Evolutionary conservation across 2,888 invertebrate species (phyloP), one percentile per base, ranked within the genome.

Genomic region (Belgica antarctica): DNA sequence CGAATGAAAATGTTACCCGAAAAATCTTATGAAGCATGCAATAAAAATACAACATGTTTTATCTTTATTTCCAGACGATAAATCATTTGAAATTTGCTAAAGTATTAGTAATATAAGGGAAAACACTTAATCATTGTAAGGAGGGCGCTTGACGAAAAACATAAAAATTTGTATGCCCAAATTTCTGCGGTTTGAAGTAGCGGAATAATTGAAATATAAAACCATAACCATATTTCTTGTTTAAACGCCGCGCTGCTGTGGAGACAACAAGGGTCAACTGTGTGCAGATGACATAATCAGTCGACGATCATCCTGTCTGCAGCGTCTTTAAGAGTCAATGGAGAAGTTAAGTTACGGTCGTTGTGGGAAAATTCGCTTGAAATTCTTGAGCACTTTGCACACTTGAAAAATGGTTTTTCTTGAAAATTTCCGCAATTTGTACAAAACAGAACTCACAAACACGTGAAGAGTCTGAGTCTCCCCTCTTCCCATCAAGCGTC

Each of bases 81-180:
- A 68, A 68, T 68, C 68, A 68, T 68, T 57, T 24, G 46, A 68
- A 65, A 68, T 68, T 68, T 68, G 68, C 34, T 57, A 28, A 47
- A 47, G 34, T 68, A 68, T 68, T 68, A 68, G 68, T 68, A 19
- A n/a, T 36, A 28, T 31, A 57, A 52, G 57, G 68, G 34, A 68
- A 68, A 68, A 68, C 68, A 68, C 57, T 68, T 68, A 68, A 68
- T 68, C 68, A 68, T 68, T 68, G 68, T 57, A 57, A 68, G 28
- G 22, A 22, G 57, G 57, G 34, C 52, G 52, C 52, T 3, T 17
- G 52, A 7, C 22, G 52, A 52, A 52, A 19, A n/a, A 41, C 12
- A 41, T 22, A 59, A 22, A 24, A 59, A 59, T 27, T n/a, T 24
- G 24, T 19, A 27, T n/a, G 59, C 27, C 27, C 59, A 5, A 27